Evolutionary conservation across 2,113 vertebrate genomes (phyloP).

Genomic region (Columba janthina): DNA sequence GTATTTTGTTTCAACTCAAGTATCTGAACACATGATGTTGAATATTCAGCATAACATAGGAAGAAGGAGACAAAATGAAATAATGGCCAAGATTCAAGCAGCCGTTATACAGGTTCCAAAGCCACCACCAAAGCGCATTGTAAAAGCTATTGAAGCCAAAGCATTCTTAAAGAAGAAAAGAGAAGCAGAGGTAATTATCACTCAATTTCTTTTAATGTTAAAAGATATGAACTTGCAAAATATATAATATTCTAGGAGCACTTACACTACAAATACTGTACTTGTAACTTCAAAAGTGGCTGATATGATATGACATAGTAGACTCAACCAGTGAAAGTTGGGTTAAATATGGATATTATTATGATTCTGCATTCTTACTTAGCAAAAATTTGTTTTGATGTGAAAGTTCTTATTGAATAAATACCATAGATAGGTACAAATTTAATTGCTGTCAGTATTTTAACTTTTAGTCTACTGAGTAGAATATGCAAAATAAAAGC

Average conservation of each 20-base stretch:
- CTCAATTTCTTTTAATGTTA: neutral
- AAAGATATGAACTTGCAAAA: neutral
- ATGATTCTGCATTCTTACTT: neutral
- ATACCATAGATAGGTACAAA: neutral
- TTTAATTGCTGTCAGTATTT: neutral
- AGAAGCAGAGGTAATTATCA: constrained; percentile 81
- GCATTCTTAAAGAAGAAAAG: constrained; percentile 75
- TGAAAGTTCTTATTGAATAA: neutral
- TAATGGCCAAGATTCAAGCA: constrained; percentile 78
- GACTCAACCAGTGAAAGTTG: neutral
- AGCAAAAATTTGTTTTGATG: neutral
- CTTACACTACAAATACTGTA: neutral
- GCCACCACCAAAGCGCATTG: constrained; percentile 61
- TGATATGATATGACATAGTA: neutral
- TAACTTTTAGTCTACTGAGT: neutral
- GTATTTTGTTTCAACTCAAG: neutral
- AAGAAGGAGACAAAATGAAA: constrained; percentile 77
- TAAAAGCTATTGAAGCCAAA: constrained; percentile 73
- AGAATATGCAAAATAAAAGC: neutral
- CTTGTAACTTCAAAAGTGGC: neutral
- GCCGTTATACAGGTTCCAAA: constrained; percentile 80
- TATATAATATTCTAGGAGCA: neutral
- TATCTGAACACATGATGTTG: constrained; percentile 15
- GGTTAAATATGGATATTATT: neutral
- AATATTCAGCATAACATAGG: constrained; percentile 68